Evolutionary conservation across 2,113 vertebrate genomes (phyloP).

Genomic region (Passer domesticus): DNA sequence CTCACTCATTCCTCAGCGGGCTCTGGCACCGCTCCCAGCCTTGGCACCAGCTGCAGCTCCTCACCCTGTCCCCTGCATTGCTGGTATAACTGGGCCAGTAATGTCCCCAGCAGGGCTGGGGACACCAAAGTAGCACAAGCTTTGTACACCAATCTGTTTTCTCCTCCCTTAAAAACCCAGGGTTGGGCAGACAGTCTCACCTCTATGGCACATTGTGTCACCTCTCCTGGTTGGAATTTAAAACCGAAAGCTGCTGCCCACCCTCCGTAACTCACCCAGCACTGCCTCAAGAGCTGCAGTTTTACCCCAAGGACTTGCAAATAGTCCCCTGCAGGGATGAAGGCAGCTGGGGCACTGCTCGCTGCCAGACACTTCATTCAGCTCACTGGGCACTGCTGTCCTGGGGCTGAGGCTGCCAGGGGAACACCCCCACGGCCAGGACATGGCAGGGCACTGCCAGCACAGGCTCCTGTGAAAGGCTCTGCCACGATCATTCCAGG

Average conservation of each 20-base stretch:
- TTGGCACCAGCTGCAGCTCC: background rate
- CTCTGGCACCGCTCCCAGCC: background rate
- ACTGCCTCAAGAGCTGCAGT: background rate
- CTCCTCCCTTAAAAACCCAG: background rate
- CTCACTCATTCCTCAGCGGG: background rate
- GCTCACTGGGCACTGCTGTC: background rate
- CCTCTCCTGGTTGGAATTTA: background rate
- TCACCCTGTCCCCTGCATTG: background rate
- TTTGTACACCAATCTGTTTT: background rate
- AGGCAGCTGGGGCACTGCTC: background rate
- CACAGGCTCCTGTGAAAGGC: fast-evolving
- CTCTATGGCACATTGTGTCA: background rate
- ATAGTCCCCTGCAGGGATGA: fast-evolving
- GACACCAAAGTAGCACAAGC: background rate
- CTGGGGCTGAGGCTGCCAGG: background rate
- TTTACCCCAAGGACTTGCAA: background rate
- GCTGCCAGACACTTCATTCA: background rate
- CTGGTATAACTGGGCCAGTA: background rate
- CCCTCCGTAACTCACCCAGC: fast-evolving
- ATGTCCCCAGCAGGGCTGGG: background rate
- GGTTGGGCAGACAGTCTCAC: background rate
- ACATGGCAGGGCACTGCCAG: fast-evolving
- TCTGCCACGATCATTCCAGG: fast-evolving
- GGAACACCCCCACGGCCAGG: fast-evolving
- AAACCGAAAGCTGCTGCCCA: fast-evolving